Base-by-base conservation (phyloP, 2,797 vertebrate species). In the Gymnopithys bicolor region DNA sequence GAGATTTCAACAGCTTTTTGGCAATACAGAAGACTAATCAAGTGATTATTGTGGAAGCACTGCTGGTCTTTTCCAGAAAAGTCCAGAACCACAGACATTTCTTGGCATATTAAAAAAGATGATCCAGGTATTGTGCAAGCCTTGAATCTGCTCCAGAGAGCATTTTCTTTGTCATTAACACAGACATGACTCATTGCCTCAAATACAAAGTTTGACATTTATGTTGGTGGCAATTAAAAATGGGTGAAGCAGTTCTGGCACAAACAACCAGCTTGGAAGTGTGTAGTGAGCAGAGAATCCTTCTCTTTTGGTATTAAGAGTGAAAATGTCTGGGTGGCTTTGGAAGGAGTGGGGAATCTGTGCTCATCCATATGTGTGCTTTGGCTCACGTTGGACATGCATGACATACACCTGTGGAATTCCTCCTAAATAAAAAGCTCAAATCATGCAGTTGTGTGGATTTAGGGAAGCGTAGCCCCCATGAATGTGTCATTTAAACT, bases 61-160 rank as follows among this genome's bases (percentile, higher is more conserved):
- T 91, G 71, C 82, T 67, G 92, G 91, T 84, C 70, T 73, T 97
- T 97, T 96, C 90, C 70, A 96, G 89, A 83, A 89, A 96, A 96
- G 95, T 86, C 87, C 71, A 82, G 93, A 96, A 96, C 69, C 79
- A 76, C 89, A 96, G 89, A 76, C 70, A 94, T 93, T 75, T 89
- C 51, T 30, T 51, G 67, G 28, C 22, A 7, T 74, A 67, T 71
- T 70, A 81, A 74, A 78, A 79, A 60, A 48, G 60, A 74, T 17
- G 14, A 69, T 84, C 48, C 64, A 28, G 91, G 86, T 94, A 89
- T 93, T 93, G 79, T 93, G 74, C 58, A 95, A 85, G 89, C 85
- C 88, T 94, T 88, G 95, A 93, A 77, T 90, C 92, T 70, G 39
- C 51, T 89, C 95, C 92, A 80, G 87, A 79, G 82, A 96, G 43